Base-by-base conservation (phyloP, 35 echinoderm and acorn worm genomes). In the Apostichopus californicus region DNA sequence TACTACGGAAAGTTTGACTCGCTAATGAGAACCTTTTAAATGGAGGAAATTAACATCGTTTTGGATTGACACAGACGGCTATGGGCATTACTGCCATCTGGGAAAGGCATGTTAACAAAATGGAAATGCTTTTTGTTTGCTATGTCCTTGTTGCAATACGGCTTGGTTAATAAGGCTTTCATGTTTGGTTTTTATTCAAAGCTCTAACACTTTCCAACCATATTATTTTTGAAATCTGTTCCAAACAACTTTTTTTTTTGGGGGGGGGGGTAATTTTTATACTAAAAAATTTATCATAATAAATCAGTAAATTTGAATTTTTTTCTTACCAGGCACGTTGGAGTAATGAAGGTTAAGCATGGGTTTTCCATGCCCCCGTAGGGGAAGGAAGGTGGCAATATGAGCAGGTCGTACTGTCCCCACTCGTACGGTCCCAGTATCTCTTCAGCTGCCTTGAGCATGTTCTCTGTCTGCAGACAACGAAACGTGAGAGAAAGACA, bases 331-430 rank as follows among this genome's bases (percentile, higher is more conserved):
- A 98, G 78, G 13, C 91, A 71, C 9, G 96, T 98, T 34, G 96
- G 96, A 72, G 96, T 98, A 54, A 98, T 92, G 60, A 98, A 98
- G n/a, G 94, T 98, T 8, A 98, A 57, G 86, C 96, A 98, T 18
- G 96, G 96, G 60, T 98, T 95, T 72, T 98, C 96, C 96, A 98
- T 98, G 56, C 96, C 96, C 54, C 96, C 96, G 79, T 92, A 98
- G 1, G 96, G 96, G 90, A 95, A 98, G 9, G 96, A 98, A 77
- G 94, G 96, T 20, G 96, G 96, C 17, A 98, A 82, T 46, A 98
- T 91, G 17, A 98, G 92, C 11, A 98, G 96, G 80, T 98, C 96
- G 79, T 95, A 98, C 66, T 98, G 94, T 12, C 92, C 96, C 96
- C 96, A 98, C 9, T 92, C 90, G 58, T 98, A 98, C 1, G 93